A percentile compares a stretch with the other conserved stretches of the same genome.
These are phyloP conservation scores for Venusia cambrica DNA, from an alignment of 2,888 invertebrate genomes.

Conservation along the genomic window DNA sequence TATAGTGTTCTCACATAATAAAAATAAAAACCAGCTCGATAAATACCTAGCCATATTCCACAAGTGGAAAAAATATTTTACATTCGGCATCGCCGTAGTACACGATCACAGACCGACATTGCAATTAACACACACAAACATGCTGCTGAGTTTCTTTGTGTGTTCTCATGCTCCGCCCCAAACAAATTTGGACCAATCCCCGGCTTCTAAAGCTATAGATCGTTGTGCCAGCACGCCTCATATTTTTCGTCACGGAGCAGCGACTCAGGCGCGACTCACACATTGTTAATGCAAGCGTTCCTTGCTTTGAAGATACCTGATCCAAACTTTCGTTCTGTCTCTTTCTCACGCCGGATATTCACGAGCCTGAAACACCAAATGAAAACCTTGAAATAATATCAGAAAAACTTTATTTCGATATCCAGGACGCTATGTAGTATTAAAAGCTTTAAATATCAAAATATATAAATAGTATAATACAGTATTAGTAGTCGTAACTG, in stretches of 20 bases:
- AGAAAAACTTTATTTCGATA: conserved; percentile 1
- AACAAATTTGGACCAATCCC: conserved; percentile 72
- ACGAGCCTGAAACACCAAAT: conserved; percentile 16
- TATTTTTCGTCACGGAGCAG: conserved; percentile 76
- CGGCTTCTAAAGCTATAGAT: conserved; percentile 66
- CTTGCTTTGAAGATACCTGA: conserved; percentile 74
- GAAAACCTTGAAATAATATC: conserved; percentile 8
- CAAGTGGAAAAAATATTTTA: conserved; percentile 51
- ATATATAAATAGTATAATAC: conserved; percentile 1
- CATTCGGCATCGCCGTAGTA: conserved; percentile 54
- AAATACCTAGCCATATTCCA: conserved; percentile 13
- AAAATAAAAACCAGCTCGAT: conserved; percentile 6
- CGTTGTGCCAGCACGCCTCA: conserved; percentile 76
- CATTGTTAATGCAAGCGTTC: conserved; percentile 74
- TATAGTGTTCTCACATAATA: too few species aligned
- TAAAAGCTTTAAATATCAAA: conserved; percentile 1
- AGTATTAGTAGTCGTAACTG: conserved; percentile 29
- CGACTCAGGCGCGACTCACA: conserved; percentile 81
- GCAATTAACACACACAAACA: conserved; percentile 77
- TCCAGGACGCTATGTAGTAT: neutral
- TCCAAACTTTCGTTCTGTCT: conserved; percentile 63
- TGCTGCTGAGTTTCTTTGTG: conserved; percentile 56
- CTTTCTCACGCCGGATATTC: conserved; percentile 53
- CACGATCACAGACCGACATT: conserved; percentile 68
- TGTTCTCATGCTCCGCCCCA: conserved; percentile 70